Percentiles rank a stretch among this genome's conserved stretches.
These are phyloP conservation scores for Cactoblastis cactorum DNA, from an alignment of 2,888 invertebrate genomes.

Conservation along the genomic window DNA sequence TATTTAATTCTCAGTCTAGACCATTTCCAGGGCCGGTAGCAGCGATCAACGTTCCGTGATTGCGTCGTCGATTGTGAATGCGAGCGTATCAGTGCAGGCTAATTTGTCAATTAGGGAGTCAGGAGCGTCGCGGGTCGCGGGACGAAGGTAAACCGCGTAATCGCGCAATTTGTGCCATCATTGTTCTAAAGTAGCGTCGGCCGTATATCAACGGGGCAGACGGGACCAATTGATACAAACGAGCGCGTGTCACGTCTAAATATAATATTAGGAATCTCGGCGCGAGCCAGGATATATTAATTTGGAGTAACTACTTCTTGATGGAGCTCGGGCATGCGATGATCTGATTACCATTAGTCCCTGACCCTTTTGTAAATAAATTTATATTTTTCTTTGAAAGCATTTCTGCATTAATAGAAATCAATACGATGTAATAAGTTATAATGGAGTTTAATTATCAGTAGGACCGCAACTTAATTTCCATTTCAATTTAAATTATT, in stretches of 20 bases:
- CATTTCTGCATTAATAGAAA: too few species aligned
- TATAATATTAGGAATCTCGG: slow-evolving; percentile 80
- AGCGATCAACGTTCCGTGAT: slow-evolving; percentile 31
- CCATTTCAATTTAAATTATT: too few species aligned
- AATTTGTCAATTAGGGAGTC: slow-evolving; percentile 57
- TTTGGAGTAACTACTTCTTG: slow-evolving; percentile 70
- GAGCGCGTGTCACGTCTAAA: slow-evolving; percentile 79
- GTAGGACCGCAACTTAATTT: too few species aligned
- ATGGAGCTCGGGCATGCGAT: slow-evolving; percentile 47
- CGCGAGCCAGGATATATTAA: slow-evolving; percentile 80
- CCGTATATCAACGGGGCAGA: slow-evolving; percentile 75
- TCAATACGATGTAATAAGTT: too few species aligned
- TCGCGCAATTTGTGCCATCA: slow-evolving; percentile 75
- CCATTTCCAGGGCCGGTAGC: slow-evolving; percentile 9
- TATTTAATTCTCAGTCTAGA: slow-evolving; percentile 13
- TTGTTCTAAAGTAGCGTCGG: slow-evolving; percentile 78
- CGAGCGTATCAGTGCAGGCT: slow-evolving; percentile 58
- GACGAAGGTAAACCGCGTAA: slow-evolving; percentile 63
- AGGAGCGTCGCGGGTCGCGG: slow-evolving; percentile 55
- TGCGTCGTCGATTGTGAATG: slow-evolving; percentile 47
- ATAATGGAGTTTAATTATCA: too few species aligned
- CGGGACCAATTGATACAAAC: slow-evolving; percentile 78
- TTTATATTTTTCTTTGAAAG: too few species aligned
- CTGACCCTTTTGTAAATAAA: too few species aligned
- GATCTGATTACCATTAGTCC: slow-evolving; percentile 27